phyloP scores from a whole-genome alignment of 2,113 vertebrate genomes.

The Scartelaos histophorus region DNA sequence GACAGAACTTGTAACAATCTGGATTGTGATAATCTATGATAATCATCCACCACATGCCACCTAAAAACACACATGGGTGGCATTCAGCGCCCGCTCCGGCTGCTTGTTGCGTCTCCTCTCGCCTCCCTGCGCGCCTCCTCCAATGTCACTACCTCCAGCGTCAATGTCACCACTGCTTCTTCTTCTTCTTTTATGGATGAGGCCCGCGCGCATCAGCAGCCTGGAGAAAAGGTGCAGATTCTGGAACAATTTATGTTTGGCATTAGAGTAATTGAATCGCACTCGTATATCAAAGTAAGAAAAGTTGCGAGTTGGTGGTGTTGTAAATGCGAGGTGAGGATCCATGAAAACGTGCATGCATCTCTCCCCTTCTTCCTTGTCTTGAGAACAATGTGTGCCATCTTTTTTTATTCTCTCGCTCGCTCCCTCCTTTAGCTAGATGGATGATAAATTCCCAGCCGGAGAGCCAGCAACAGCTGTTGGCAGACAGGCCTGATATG shows the following conservation, averaged over 20 bases:
- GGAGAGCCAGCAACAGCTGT: conserved; percentile 84
- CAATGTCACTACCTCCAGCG: conserved; percentile 74
- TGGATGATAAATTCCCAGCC: conserved; percentile 83
- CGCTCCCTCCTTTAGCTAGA: conserved; percentile 70
- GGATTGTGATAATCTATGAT: conserved; percentile 80
- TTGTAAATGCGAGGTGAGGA: conserved; percentile 64
- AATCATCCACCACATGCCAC: conserved; percentile 77
- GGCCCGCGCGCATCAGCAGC: conserved; percentile 6
- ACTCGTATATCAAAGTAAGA: conserved; percentile 69
- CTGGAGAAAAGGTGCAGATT: conserved; percentile 41
- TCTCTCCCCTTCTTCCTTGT: conserved; percentile 56
- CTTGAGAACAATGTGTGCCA: conserved; percentile 63
- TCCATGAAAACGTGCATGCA: conserved; percentile 65
- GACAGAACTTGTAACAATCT: conserved; percentile 78
- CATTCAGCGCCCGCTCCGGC: conserved; percentile 74
- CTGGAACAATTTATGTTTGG: conserved; percentile 75
- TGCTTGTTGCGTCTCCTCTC: conserved; percentile 57
- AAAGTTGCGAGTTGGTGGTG: conserved; percentile 54
- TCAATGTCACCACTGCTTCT: conserved; percentile 71
- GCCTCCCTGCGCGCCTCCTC: conserved; percentile 58
- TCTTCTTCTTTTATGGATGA: conserved; percentile 62
- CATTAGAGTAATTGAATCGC: conserved; percentile 77
- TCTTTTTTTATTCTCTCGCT: conserved; percentile 49
- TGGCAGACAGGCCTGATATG: conserved; percentile 85
- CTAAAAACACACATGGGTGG: conserved; percentile 79